Base-by-base conservation (phyloP, 2,888 invertebrate genomes). In the Nudaria mundana region DNA sequence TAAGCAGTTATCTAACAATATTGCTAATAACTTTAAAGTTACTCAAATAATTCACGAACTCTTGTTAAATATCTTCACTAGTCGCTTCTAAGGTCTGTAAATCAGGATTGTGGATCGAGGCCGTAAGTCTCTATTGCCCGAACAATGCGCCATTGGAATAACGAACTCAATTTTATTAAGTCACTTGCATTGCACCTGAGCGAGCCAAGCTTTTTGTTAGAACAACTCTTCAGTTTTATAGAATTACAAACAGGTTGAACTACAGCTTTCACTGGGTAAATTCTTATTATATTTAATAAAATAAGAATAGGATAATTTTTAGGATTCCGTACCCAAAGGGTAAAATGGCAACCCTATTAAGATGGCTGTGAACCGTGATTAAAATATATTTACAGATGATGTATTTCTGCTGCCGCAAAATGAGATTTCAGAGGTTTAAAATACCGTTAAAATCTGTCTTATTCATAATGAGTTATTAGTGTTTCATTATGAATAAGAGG, bases 161-260 rank as follows among this genome's bases (percentile, higher is more conserved):
- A 78, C 74, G 78, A 81, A 76, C 73, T 78, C 73, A 74, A 79
- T 79, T 79, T 73, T 75, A 65, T 73, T 76, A 74, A 69, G 70
- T 63, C 66, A 51, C 57, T 63, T 69, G 74, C 68, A 71, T 63
- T 69, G 74, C 68, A 71, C 63, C 68, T 64, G 63, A 58, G 52
- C 45, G 49, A 50, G 43, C 42, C 47, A 35, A 54, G 48, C 45
- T 56, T 45, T 59, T 57, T 48, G 47, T 50, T 56, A 56, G 47
- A 47, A 42, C 24, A 39, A 44, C 36, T 20, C 49, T 57, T 49
- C 49, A 51, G 47, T 55, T 55, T 52, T 48, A 51, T 61, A 46
- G 40, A 52, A 50, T 32, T 38, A 44, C 40, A 37, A 36, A 22
- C 39, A 38, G n/a, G 30, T 20, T 33, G 18, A 33, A 5, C 23